Evolutionary conservation across 2,888 invertebrate species (phyloP), one percentile per base, ranked within the genome.

Genomic region (Trissolcus brochymenae): DNA sequence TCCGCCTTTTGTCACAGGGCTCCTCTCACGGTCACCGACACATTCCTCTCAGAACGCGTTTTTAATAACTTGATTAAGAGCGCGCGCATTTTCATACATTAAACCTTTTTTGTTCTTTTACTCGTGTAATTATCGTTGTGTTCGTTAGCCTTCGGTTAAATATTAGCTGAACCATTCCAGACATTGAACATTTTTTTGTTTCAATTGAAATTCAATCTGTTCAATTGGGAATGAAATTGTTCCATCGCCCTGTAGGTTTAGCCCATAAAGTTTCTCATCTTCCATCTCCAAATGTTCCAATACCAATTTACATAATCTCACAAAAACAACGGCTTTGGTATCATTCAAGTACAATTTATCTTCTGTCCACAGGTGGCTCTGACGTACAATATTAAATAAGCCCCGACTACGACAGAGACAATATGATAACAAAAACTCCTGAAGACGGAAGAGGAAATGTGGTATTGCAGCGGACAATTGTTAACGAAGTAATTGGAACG

Each of bases 51-150:
- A 14, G 4, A 13, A 56, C 57, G 16, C 19, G 19, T 19, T 19
- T 61, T 46, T 59, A 64, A 62, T 62, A 57, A 57, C 67, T 62
- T 59, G 51, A 68, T 68, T 74, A 74, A 67, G 41, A 46, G 50
- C 29, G 40, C 29, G 40, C 25, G 53, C 64, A 43, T 74, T 67
- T 74, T 53, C 46, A 46, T 64, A 49, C n/a, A n/a, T 49, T 43
- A 49, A 49, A 2, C 51, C 7, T 14, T 29, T n/a, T 6, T 53
- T 1, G 13, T 53, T 43, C 43, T 11, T 43, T 43, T 43, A 43
- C 13, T 14, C 43, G 7, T 29, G 13, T 9, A 16, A 53, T 40
- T 50, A 16, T 50, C 17, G 43, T 0, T 55, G n/a, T 46, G 43
- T 55, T 55, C 4, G 35, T 55, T 65, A 29, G 54, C 49, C 46